phyloP scores from a whole-genome alignment of 2,113 vertebrate species.

The Steatornis caripensis region DNA sequence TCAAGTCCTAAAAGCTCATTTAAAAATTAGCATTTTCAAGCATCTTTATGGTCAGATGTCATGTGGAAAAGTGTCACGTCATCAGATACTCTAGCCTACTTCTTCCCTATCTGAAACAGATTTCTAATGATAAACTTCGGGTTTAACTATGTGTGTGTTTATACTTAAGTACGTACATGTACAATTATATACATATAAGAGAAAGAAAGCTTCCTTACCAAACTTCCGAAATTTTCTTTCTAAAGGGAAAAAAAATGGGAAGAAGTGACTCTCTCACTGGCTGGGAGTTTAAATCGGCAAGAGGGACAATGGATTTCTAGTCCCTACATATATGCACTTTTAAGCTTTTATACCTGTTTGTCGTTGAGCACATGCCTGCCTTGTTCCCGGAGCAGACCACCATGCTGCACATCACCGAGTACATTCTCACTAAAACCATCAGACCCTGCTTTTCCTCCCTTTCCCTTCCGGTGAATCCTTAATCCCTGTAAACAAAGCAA shows the following conservation, averaged over 20 bases:
- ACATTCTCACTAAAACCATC: neutral
- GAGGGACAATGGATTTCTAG: neutral
- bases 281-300: neutral
- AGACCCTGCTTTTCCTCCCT: neutral
- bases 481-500: neutral
- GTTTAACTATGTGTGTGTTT: neutral
- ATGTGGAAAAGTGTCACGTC: neutral
- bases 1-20: neutral
- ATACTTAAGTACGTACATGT: neutral
- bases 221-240: neutral
- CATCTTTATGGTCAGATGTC: neutral
- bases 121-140: neutral
- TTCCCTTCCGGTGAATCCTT: neutral
- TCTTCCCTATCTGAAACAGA: neutral
- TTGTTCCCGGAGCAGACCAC: neutral
- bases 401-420: neutral
- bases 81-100: neutral
- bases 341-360: neutral
- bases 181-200: neutral
- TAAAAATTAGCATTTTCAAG: neutral
- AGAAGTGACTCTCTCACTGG: neutral
- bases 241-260: neutral
- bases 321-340: neutral
- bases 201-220: neutral
- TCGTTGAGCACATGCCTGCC: neutral